A percentile compares a stretch with the other conserved stretches of the same genome.
These are phyloP conservation scores for Pissodes strobi DNA, from an alignment of 1,140 invertebrate species.

Conservation along the genomic window DNA sequence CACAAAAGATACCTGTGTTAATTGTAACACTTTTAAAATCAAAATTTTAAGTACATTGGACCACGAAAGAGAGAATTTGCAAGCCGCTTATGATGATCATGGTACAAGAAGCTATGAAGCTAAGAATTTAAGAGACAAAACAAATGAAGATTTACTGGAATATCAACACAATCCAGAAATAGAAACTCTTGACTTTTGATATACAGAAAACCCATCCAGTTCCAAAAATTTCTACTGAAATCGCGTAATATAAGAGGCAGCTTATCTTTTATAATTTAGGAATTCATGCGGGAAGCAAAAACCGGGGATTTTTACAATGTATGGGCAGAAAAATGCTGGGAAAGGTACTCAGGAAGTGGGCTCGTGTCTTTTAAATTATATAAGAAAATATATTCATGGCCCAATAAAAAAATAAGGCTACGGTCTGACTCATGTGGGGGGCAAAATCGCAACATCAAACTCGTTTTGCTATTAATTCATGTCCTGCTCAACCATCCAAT, in stretches of 20 bases:
- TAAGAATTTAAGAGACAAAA: no score
- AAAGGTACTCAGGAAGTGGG: no score
- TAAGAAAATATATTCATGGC: no score
- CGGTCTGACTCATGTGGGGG: constrained; percentile 1
- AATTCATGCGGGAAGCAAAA: background rate
- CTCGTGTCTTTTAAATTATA: no score
- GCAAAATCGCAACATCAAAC: no score
- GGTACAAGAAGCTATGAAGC: background rate
- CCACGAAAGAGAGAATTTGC: background rate
- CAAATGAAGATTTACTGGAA: background rate
- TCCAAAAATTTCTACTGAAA: constrained; percentile 1
- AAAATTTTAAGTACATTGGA: constrained; percentile 3
- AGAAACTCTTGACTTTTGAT: constrained; percentile 1
- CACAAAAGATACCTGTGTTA: background rate
- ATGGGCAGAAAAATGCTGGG: constrained; percentile 5
- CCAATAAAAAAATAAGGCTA: background rate
- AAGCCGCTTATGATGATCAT: background rate
- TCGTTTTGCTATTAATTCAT: no score
- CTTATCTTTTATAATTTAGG: constrained; percentile 2
- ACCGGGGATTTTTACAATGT: constrained; percentile 1
- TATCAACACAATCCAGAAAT: background rate
- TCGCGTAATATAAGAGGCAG: background rate
- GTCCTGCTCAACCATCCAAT: background rate
- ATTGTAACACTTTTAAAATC: constrained; percentile 1
- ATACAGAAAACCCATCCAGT: constrained; percentile 1